Evolutionary conservation across 2,797 vertebrate genomes (phyloP).

Genomic region (Propithecus perrieri): DNA sequence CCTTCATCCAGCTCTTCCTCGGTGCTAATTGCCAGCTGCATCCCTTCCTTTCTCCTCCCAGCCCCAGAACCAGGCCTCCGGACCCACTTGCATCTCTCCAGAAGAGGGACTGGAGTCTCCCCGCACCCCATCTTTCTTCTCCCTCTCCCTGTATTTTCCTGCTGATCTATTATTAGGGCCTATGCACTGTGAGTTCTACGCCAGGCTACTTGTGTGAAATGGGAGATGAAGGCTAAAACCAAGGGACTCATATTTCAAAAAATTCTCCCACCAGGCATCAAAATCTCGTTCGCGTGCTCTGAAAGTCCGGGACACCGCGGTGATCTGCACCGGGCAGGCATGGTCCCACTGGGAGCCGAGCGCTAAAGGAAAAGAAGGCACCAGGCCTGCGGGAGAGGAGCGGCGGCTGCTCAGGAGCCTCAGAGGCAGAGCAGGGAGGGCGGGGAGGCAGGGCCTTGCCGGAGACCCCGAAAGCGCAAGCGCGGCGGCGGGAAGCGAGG

Average conservation of each 20-base stretch:
- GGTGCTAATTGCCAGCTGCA: not conserved
- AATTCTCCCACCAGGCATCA: not conserved
- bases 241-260: not conserved
- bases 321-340: not conserved
- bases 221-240: not conserved
- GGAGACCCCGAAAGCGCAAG: not conserved
- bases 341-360: not conserved
- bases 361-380: not conserved
- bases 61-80: not conserved
- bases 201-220: not conserved
- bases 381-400: not conserved
- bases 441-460: not conserved
- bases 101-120: not conserved
- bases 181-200: not conserved
- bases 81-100: not conserved
- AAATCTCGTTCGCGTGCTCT: not conserved
- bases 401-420: not conserved
- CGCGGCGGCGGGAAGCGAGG: no score
- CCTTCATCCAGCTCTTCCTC: not conserved
- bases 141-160: not conserved
- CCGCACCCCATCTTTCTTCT: not conserved
- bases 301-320: not conserved
- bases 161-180: not conserved
- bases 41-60: not conserved
- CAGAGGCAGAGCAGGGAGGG: not conserved